phyloP scores from a whole-genome alignment of 2,113 vertebrate genomes.

The Zingel zingel region DNA sequence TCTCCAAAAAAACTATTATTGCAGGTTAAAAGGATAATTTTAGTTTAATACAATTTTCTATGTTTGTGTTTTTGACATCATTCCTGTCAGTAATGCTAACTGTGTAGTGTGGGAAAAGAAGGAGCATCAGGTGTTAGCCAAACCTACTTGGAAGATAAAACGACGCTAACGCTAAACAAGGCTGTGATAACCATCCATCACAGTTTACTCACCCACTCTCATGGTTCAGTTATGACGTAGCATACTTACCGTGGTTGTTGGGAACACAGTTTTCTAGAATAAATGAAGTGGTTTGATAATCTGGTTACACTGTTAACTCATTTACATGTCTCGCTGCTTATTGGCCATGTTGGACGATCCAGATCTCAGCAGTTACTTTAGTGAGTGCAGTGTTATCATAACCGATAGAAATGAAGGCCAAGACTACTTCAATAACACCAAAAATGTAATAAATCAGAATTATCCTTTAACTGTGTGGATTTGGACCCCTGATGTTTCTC shows the following conservation, averaged over 20 bases:
- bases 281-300: not conserved
- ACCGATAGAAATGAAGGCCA: slow-evolving; percentile 7
- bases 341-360: not conserved
- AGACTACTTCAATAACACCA: slow-evolving; percentile 48
- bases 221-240: not conserved
- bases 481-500: slow-evolving; percentile 55
- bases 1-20: not conserved
- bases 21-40: not conserved
- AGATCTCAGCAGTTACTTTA: slow-evolving; percentile 12
- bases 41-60: too few species aligned
- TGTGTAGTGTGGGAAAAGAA: too few species aligned
- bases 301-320: slow-evolving; percentile 5
- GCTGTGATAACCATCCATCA: not conserved
- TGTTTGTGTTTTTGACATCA: not conserved
- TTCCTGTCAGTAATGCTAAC: not conserved
- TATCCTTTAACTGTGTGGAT: slow-evolving; percentile 51
- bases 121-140: too few species aligned
- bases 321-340: slow-evolving; percentile 7
- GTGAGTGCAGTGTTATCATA: slow-evolving; percentile 17
- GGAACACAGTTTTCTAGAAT: not conserved
- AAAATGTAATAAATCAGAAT: slow-evolving; percentile 54
- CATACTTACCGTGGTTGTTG: not conserved
- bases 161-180: not conserved
- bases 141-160: not conserved
- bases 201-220: not conserved